Evolutionary conservation across 2,888 invertebrate species (phyloP).

Genomic region (Pyrochroa serraticornis): DNA sequence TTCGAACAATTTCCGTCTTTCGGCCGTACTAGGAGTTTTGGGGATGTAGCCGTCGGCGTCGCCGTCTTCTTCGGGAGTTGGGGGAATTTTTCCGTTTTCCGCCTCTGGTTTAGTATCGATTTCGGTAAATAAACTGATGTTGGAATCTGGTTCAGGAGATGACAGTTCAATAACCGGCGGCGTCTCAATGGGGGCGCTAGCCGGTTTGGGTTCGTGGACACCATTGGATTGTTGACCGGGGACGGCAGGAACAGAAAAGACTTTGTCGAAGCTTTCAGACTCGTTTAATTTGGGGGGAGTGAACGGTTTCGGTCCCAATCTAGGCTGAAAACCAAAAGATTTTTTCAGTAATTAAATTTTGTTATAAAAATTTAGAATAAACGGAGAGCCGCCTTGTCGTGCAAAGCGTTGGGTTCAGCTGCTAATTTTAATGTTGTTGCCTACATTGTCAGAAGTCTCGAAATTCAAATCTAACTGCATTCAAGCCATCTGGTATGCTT

Average conservation of each 20-base stretch:
- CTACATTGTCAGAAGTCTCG: no score
- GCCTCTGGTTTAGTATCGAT: constrained; percentile 31
- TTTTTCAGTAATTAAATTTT: no score
- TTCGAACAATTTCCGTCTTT: constrained; percentile 78
- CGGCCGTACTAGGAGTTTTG: constrained; percentile 80
- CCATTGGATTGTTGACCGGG: constrained; percentile 61
- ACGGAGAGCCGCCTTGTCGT: no score
- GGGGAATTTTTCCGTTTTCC: constrained; percentile 57
- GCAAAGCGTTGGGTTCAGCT: no score
- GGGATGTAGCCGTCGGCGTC: constrained; percentile 71
- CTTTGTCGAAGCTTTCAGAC: constrained; percentile 80
- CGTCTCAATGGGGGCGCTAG: constrained; percentile 50
- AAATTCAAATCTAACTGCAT: no score
- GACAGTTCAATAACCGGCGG: constrained; percentile 13
- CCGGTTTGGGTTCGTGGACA: constrained; percentile 33
- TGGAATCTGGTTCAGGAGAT: constrained; percentile 1
- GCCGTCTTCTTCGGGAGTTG: constrained; percentile 68
- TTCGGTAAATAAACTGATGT: neutral
- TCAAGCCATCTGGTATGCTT: no score
- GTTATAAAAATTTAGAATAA: no score
- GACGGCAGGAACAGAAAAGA: constrained; percentile 79
- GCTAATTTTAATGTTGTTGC: no score
- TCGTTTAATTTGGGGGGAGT: constrained; percentile 76
- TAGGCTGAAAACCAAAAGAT: constrained; percentile 65
- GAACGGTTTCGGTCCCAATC: constrained; percentile 85